Base-by-base conservation (phyloP, 1,140 invertebrate species). In the Holcopasites calliopsidis region DNA sequence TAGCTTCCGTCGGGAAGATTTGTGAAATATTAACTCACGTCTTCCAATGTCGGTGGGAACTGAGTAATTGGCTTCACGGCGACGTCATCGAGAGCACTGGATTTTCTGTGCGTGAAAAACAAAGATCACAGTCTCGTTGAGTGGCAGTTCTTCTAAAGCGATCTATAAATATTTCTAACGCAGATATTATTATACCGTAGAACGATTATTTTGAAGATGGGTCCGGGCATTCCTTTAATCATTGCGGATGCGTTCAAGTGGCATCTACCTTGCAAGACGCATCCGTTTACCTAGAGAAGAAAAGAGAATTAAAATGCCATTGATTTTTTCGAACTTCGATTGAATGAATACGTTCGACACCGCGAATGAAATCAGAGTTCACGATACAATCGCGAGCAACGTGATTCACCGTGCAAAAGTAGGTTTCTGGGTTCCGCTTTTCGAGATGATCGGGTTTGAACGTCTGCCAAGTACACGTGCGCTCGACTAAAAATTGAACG, bases 161-260 rank as follows among this genome's bases (percentile, higher is more conserved):
- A n/a, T n/a, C n/a, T n/a, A n/a, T n/a, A n/a, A n/a, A n/a, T n/a
- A n/a, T n/a, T n/a, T n/a, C n/a, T n/a, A n/a, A n/a, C n/a, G n/a
- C n/a, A n/a, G n/a, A n/a, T n/a, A n/a, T n/a, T n/a, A n/a, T n/a
- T n/a, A n/a, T 93, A 98, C 97, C 97, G 95, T 66, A 97, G 89
- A 28, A 97, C 92, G 77, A 99, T 95, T 83, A 99, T 94, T 91
- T 97, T 98, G 91, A 98, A 96, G 68, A 93, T 92, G 38, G 95
- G 94, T 57, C 96, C 96, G 6, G 95, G 94, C 64, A 99, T 93
- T 65, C 96, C 95, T 92, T 99, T 99, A 88, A 99, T 99, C 83
- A 99, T 96, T 0, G 97, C 97, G 1, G 98, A 98, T 18, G 97
- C 97, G 90, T 99, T 99, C 38, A 99, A 93, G 91, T 99, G 98